Evolutionary conservation across 2,888 invertebrate species (phyloP), one percentile per base, ranked within the genome.

Genomic region (Seira musarum): DNA sequence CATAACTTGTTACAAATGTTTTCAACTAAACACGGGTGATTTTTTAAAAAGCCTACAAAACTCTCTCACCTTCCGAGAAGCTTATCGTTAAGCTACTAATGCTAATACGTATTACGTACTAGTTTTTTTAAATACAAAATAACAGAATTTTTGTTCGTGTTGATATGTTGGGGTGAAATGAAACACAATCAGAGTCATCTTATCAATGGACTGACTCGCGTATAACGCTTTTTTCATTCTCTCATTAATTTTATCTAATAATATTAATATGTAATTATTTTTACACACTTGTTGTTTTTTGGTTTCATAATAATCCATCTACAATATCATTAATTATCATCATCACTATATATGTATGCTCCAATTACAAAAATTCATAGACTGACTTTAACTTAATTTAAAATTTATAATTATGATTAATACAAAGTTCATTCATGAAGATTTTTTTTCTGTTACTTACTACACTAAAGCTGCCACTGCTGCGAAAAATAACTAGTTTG

Each of bases 311-410:
- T n/a, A n/a, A n/a, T n/a, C n/a, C n/a, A n/a, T n/a, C n/a, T n/a
- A n/a, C n/a, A n/a, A n/a, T n/a, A 71, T 49, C 68, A 24, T 24
- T 70, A n/a, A 60, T 60, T 69, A 69, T 40, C 69, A 69, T 40
- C 69, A 69, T 40, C 69, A 60, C 57, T 57, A 5, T 60, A 46
- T 57, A 13, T 60, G 24, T 60, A 60, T 61, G 76, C 69, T 76
- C 76, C 69, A 76, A 76, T 64, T 75, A 61, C 68, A 75, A 71
- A 61, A 69, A 64, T 40, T 40, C 13, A 76, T 76, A 76, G 76
- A 76, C 76, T 76, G 76, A 76, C 76, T 63, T 21, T 76, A 76
- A 76, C 69, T 76, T 76, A 69, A 63, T 69, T 76, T 69, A 76
- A 71, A 15, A 40, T 57, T 6, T 10, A n/a, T 63, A 22, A 22